Evolutionary conservation across 2,797 vertebrate genomes (phyloP).

Genomic region (Neosilurus hyrtlii): DNA sequence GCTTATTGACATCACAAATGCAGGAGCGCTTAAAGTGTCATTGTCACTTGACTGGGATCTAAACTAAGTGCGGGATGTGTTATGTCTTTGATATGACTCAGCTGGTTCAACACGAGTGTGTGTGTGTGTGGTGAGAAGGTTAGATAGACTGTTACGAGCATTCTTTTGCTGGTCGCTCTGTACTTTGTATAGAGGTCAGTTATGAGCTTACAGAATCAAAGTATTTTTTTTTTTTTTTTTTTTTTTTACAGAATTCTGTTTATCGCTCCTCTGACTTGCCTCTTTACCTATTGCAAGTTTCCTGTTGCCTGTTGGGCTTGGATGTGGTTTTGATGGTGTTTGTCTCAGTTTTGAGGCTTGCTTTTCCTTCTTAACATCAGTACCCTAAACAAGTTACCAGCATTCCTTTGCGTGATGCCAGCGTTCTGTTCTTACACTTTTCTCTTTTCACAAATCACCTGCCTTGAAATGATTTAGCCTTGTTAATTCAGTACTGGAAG

Average conservation of each 20-base stretch:
- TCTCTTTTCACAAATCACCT: background rate
- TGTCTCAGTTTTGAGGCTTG: background rate
- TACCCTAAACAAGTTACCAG: slow-evolving; percentile 7
- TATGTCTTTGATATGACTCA: slow-evolving; percentile 55
- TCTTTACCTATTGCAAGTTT: slow-evolving; percentile 7
- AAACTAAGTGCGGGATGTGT: slow-evolving; percentile 67
- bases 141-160: slow-evolving; percentile 26
- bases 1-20: slow-evolving; percentile 63
- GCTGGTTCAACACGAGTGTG: slow-evolving; percentile 28
- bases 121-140: slow-evolving; percentile 8
- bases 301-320: background rate
- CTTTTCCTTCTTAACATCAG: background rate
- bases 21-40: slow-evolving; percentile 64
- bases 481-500: background rate
- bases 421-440: background rate
- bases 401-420: background rate
- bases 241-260: slow-evolving; percentile 27
- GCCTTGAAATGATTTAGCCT: background rate
- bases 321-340: background rate
- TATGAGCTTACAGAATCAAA: slow-evolving; percentile 12
- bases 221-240: no score
- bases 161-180: slow-evolving; percentile 32
- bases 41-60: slow-evolving; percentile 75
- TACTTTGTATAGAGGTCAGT: slow-evolving; percentile 37
- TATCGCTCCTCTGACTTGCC: slow-evolving; percentile 8